Base-by-base conservation (phyloP, 2,797 vertebrate genomes). In the Hydrolagus colliei region DNA sequence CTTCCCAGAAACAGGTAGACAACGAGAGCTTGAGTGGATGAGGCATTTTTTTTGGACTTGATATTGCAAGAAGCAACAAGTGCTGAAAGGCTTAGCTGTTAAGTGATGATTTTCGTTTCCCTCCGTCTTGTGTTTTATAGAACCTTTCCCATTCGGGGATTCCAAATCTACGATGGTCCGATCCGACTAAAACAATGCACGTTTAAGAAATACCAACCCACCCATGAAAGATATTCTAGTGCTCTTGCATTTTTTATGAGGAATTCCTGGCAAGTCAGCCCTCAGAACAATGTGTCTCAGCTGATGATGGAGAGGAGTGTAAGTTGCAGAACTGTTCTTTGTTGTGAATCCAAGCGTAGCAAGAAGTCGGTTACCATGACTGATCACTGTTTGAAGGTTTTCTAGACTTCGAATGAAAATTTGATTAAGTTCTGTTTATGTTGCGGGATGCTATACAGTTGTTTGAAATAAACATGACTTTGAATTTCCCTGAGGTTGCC, bases 1-100 rank as follows among this genome's bases (percentile, higher is more conserved):
- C 89, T 90, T 63, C 90, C 90, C 87, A 88, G 91, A 88, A 93
- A 92, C 87, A 91, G 91, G 92, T 92, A 88, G 88, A 20, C 41
- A 41, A 71, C 68, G 12, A 11, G 13, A 18, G 12, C 2, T 10
- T 1, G 1, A 71, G 20, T 16, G 41, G 41, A 52, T 52, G 41
- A 52, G 41, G 6, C 41, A 3, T 52, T 9, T 35, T 35, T 35
- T 32, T 20, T 12, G 16, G 68, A 32, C 73, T 74, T 41, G 13
- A 14, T 65, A 65, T 16, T 32, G 2, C 78, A 65, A 16, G 41
- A 32, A 71, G 65, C 32, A 20, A 8, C 32, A 9, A 18, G 32
- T 7, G 0, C 3, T 20, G 4, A 20, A 18, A 9, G 10, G 52
- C 32, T 68, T 68, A 41, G 41, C 41, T 52, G 41, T 52, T 6